A percentile compares a stretch with the other conserved stretches of the same genome.
phyloP scores from a whole-genome alignment of 1,140 invertebrate species.

The Acyrthosiphon pisum region DNA sequence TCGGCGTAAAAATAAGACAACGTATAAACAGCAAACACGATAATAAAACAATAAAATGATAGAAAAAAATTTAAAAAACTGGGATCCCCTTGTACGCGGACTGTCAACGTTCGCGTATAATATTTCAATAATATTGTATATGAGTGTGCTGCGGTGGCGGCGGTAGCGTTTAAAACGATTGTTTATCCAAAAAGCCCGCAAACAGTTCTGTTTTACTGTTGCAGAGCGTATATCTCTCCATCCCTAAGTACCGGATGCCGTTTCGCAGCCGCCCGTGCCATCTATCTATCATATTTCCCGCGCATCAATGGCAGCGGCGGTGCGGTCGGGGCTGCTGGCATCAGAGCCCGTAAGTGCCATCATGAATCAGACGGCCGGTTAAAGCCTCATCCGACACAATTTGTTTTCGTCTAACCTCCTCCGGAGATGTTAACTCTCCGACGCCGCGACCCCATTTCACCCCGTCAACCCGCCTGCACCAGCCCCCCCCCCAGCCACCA shows the following conservation, averaged over 20 bases:
- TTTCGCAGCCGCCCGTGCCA: not conserved
- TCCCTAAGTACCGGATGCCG: constrained; percentile 13
- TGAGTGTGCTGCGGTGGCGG: not conserved
- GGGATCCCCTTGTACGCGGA: not conserved
- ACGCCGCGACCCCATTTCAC: not conserved
- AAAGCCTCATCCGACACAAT: constrained; percentile 39
- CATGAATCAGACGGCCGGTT: constrained; percentile 41
- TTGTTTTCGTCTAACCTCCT: constrained; percentile 5
- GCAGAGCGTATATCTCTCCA: constrained; percentile 8
- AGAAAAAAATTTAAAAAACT: not conserved
- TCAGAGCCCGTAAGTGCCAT: constrained; percentile 31
- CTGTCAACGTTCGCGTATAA: not conserved
- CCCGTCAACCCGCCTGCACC: not conserved
- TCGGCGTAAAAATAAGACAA: not conserved
- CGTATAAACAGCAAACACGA: not conserved
- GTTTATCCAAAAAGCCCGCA: not conserved
- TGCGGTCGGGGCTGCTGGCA: not conserved
- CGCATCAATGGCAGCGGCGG: not conserved
- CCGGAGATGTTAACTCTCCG: not conserved
- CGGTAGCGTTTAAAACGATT: not conserved
- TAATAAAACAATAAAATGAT: not conserved
- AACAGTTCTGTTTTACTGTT: not conserved
- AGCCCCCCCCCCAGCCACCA: not conserved
- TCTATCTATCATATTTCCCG: constrained; percentile 43
- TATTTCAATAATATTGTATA: not conserved